Evolutionary conservation across 2,113 vertebrate genomes (phyloP).

Genomic region (Cottus gobio): DNA sequence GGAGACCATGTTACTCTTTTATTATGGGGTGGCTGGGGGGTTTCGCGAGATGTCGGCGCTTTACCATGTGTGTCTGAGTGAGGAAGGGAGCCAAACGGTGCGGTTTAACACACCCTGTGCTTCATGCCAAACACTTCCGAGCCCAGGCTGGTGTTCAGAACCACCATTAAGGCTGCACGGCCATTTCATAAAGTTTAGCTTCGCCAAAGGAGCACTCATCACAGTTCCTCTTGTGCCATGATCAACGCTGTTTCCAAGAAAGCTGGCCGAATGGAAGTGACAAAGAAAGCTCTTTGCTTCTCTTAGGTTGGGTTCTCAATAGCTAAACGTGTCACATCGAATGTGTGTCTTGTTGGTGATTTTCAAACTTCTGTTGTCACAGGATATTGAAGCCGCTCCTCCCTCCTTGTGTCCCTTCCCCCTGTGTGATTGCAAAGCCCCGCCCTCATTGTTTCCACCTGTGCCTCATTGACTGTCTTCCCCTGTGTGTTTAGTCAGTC

Average conservation of each 20-base stretch:
- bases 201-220: not conserved
- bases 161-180: not conserved
- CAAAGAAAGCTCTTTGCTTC: not conserved
- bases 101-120: not conserved
- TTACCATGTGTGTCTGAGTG: not conserved
- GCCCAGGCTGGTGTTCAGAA: not conserved
- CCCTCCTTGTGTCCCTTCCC: no score
- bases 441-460: no score
- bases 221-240: not conserved
- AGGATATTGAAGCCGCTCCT: not conserved
- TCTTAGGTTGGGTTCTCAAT: not conserved
- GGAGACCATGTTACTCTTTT: slow-evolving; percentile 16
- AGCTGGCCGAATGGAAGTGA: not conserved
- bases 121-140: not conserved
- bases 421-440: no score
- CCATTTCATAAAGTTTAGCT: not conserved
- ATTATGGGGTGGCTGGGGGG: not conserved
- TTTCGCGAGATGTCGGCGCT: not conserved
- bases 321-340: not conserved
- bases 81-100: not conserved
- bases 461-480: no score
- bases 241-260: not conserved
- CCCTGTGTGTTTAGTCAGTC: no score
- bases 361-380: not conserved
- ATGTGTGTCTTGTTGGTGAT: not conserved